Conservation (phyloP, 2,888 invertebrate species). For the Ichneumoninae sp. region DNA sequence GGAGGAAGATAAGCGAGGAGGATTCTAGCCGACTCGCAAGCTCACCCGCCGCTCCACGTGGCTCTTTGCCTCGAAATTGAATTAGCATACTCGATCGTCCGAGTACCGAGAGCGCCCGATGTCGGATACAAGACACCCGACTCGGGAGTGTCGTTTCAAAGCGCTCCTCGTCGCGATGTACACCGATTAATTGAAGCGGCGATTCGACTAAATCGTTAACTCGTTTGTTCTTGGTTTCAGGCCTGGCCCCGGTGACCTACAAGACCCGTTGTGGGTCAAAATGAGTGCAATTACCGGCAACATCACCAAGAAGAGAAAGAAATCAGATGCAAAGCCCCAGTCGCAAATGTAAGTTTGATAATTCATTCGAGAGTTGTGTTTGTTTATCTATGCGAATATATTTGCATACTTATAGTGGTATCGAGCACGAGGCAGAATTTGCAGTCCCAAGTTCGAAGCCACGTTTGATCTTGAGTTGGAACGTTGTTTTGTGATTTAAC, state of each 20-base stretch:
- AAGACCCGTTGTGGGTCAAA: conserved; percentile 94
- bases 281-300: conserved; percentile 91
- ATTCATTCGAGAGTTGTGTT: conserved; percentile 7
- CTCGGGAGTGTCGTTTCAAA: conserved; percentile 31
- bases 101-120: conserved; percentile 13
- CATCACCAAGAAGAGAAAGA: conserved; percentile 88
- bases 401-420: too few species aligned
- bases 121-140: not conserved
- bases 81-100: conserved; percentile 58
- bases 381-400: conserved; percentile 1
- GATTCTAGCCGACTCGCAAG: not conserved
- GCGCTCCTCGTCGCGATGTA: conserved; percentile 24
- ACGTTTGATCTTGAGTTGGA: not conserved
- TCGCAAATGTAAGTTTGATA: conserved; percentile 87
- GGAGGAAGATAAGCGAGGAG: not conserved
- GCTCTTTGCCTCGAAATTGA: conserved; percentile 15
- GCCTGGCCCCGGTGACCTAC: conserved; percentile 96
- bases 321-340: conserved; percentile 88
- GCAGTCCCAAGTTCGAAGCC: too few species aligned
- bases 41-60: not conserved
- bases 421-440: not conserved
- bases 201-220: conserved; percentile 52
- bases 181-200: conserved; percentile 52
- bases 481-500: not conserved
- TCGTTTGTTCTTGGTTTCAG: conserved; percentile 86